Percentiles rank a stretch among this genome's conserved stretches.
phyloP scores from a whole-genome alignment of 2,888 invertebrate genomes.

The Ophioninae sp. region DNA sequence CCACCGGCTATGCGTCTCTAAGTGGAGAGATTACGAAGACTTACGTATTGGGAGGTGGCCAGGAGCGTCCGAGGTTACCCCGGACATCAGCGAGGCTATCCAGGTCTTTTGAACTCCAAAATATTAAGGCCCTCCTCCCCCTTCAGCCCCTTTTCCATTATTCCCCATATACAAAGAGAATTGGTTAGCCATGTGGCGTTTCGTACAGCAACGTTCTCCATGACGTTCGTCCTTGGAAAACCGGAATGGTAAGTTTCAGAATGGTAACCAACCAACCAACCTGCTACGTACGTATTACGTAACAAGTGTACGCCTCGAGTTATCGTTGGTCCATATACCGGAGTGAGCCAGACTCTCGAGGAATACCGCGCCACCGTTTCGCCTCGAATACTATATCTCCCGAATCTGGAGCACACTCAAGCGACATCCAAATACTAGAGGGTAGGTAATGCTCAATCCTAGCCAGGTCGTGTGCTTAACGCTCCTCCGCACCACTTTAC shows the following conservation, averaged over 20 bases:
- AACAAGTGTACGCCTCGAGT: constrained; percentile 25
- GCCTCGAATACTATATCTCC: constrained; percentile 21
- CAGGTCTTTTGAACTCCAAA: constrained; percentile 64
- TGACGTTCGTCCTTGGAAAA: constrained; percentile 25
- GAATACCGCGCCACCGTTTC: constrained; percentile 17
- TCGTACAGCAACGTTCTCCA: constrained; percentile 1
- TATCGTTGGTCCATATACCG: constrained; percentile 4
- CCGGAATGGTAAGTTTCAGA: background rate
- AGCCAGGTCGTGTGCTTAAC: constrained; percentile 32
- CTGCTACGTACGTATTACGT: background rate
- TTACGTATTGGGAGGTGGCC: constrained; percentile 64
- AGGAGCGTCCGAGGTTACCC: constrained; percentile 19
- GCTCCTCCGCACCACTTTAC: constrained; percentile 34
- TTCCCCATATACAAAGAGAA: background rate
- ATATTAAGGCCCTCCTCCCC: constrained; percentile 50
- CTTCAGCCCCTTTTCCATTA: background rate
- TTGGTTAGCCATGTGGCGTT: background rate
- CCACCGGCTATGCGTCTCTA: constrained; percentile 54
- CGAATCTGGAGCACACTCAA: constrained; percentile 30
- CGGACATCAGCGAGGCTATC: constrained; percentile 51
- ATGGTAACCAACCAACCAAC: background rate
- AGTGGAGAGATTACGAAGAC: constrained; percentile 71
- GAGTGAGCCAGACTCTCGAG: background rate
- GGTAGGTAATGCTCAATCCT: constrained; percentile 18
- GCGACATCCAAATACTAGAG: constrained; percentile 37